These are phyloP conservation scores for Zaprionus camerounensis DNA, from an alignment of 1,140 invertebrate genomes.

Conservation along the genomic window DNA sequence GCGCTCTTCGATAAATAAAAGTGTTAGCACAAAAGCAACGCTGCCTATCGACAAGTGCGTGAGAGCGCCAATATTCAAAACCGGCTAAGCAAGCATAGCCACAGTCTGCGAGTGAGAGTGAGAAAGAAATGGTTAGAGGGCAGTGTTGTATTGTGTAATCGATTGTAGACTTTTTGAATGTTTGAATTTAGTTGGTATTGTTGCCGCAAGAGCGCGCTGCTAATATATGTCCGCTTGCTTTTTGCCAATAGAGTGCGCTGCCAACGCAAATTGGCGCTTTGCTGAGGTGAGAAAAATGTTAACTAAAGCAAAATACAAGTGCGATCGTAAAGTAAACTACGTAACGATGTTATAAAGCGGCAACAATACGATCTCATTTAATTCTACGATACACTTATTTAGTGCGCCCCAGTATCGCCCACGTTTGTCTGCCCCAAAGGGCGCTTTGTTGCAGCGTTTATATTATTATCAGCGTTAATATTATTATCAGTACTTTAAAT, in stretches of 20 bases:
- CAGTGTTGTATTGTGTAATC: not conserved
- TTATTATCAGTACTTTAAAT: too few relatives aligned
- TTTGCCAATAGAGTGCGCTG: not conserved
- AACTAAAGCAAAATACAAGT: not conserved
- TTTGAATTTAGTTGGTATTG: not conserved
- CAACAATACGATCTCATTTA: too few relatives aligned
- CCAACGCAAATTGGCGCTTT: not conserved
- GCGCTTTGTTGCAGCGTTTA: too few relatives aligned
- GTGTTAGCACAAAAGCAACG: not conserved
- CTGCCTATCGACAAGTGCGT: not conserved
- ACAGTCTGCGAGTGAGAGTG: not conserved
- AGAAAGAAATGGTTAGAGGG: not conserved
- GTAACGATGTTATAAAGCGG: too few relatives aligned
- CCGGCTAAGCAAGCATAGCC: too few relatives aligned
- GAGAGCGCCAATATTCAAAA: not conserved
- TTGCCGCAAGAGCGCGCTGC: not conserved
- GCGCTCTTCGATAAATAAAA: conserved; percentile 20
- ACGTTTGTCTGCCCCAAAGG: too few relatives aligned
- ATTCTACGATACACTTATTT: too few relatives aligned
- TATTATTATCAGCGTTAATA: too few relatives aligned
- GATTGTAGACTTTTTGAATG: not conserved
- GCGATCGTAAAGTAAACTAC: not conserved
- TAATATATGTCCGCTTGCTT: not conserved
- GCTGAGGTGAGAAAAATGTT: not conserved
- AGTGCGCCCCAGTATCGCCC: too few relatives aligned